Conservation (phyloP, 2,888 invertebrate species). For the Adineta ricciae region DNA sequence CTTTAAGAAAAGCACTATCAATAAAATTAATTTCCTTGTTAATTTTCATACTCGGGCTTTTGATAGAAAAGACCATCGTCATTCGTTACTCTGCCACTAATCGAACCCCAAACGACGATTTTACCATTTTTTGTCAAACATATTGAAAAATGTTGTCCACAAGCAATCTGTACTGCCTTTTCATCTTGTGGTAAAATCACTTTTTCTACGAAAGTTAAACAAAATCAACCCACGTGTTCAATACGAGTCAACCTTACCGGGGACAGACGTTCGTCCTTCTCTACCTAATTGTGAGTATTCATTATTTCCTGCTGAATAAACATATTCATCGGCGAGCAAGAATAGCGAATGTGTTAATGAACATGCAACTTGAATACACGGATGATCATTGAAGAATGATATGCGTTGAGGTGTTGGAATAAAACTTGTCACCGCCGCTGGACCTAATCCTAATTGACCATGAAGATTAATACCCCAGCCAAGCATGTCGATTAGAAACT, state of each 20-base stretch:
- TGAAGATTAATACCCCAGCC: constrained; percentile 68
- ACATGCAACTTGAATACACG: constrained; percentile 4
- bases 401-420: constrained; percentile 2
- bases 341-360: background rate
- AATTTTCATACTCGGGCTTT: constrained; percentile 40
- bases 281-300: constrained; percentile 79
- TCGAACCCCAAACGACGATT: constrained; percentile 28
- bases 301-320: constrained; percentile 84
- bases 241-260: constrained; percentile 7
- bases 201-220: background rate
- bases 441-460: constrained; percentile 69
- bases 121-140: constrained; percentile 29
- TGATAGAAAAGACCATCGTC: constrained; percentile 37
- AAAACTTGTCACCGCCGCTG: constrained; percentile 60
- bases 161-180: background rate
- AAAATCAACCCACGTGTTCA: background rate
- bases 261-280: constrained; percentile 25
- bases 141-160: constrained; percentile 27
- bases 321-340: constrained; percentile 60
- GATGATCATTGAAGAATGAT: constrained; percentile 1
- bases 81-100: constrained; percentile 35
- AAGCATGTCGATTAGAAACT: constrained; percentile 1
- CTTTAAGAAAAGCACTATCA: background rate
- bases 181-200: background rate
- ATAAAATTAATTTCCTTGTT: background rate